Evolutionary conservation across 2,888 invertebrate species (phyloP).

Genomic region (Azorinus chamasolen): DNA sequence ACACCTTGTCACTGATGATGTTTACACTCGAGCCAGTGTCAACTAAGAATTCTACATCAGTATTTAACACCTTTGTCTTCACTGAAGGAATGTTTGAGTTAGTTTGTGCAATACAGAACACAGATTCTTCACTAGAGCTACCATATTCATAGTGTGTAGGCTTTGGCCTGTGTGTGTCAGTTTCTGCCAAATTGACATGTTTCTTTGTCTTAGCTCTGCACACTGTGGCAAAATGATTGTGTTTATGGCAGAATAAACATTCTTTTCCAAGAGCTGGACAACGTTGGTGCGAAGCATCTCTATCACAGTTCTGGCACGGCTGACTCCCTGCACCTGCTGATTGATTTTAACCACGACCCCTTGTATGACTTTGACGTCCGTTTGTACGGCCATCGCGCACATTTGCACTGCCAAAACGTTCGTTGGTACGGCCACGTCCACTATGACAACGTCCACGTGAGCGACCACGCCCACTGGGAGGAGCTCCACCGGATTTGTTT

Average conservation of each 20-base stretch:
- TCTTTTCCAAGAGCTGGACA: conserved; percentile 28
- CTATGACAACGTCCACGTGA: too few species aligned
- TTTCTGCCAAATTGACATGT: too few species aligned
- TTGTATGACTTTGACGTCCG: too few species aligned
- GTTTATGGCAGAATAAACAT: conserved; percentile 23
- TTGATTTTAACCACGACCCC: too few species aligned
- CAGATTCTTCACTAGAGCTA: conserved; percentile 28
- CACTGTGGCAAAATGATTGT: conserved; percentile 28
- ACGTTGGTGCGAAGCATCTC: background rate
- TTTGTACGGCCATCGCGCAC: too few species aligned
- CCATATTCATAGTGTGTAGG: background rate
- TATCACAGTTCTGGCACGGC: conserved; percentile 47
- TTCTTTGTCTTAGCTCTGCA: conserved; percentile 9
- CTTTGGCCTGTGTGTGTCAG: too few species aligned
- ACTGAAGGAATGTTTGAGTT: conserved; percentile 26
- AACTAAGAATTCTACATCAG: conserved; percentile 25
- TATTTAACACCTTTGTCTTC: conserved; percentile 6
- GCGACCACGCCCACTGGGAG: too few species aligned
- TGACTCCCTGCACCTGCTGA: too few species aligned
- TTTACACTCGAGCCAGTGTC: conserved; percentile 46
- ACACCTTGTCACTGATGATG: conserved; percentile 20
- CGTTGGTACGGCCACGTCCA: too few species aligned
- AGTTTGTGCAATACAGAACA: conserved; percentile 21
- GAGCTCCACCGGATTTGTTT: too few species aligned
- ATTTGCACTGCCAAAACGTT: too few species aligned